Percentiles rank a stretch among this genome's conserved stretches.
These are phyloP conservation scores for Acanthisitta chloris DNA, from an alignment of 2,113 vertebrate genomes.

Conservation along the genomic window DNA sequence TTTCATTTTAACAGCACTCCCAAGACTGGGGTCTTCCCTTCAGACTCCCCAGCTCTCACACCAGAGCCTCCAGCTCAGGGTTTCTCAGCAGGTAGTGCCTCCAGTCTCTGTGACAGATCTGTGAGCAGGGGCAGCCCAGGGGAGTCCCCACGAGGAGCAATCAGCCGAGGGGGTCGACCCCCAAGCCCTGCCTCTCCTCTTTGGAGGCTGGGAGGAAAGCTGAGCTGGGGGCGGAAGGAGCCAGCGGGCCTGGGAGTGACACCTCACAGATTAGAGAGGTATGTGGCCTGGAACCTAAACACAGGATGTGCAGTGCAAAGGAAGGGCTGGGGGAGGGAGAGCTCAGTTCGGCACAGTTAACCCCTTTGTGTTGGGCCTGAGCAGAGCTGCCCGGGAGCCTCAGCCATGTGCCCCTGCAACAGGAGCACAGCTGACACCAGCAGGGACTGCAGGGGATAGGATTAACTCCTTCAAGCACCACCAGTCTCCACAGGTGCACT, in stretches of 20 bases:
- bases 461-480: background rate
- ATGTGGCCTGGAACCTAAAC: constrained; percentile 78
- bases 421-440: background rate
- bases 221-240: constrained; percentile 66
- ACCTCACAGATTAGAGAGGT: constrained; percentile 76
- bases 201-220: constrained; percentile 15
- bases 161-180: background rate
- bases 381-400: background rate
- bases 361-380: constrained; percentile 42
- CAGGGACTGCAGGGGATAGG: background rate
- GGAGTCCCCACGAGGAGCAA: background rate
- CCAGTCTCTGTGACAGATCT: background rate
- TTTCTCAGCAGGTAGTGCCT: background rate
- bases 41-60: background rate
- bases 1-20: background rate
- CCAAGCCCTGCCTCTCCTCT: background rate
- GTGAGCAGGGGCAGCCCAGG: background rate
- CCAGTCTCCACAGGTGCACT: accelerated
- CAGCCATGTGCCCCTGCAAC: background rate
- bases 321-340: constrained; percentile 65
- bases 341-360: constrained; percentile 45
- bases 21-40: background rate
- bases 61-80: background rate
- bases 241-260: constrained; percentile 57
- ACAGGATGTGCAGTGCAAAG: constrained; percentile 75